Conservation (phyloP, 2,113 vertebrate genomes). For the Limnothrissa miodon region DNA sequence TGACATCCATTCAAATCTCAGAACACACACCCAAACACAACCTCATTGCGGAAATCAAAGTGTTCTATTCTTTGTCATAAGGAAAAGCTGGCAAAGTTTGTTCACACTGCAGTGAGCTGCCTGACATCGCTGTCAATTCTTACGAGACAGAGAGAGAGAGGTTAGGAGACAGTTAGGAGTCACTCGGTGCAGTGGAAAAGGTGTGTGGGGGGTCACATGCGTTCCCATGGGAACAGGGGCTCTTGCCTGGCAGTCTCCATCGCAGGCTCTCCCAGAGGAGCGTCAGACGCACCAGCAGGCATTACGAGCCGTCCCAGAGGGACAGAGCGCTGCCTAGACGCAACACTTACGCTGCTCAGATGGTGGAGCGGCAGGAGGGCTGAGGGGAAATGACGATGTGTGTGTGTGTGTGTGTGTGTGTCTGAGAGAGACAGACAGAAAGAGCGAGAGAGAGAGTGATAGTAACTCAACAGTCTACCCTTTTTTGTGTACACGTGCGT, state of each 20-base stretch:
- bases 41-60: background rate
- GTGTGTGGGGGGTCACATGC: background rate
- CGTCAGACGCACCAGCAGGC: conserved; percentile 31
- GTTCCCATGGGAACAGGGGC: background rate
- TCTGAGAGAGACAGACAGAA: background rate
- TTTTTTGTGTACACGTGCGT: background rate
- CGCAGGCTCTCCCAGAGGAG: conserved; percentile 36
- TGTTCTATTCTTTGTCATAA: background rate
- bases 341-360: conserved; percentile 41
- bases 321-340: conserved; percentile 47
- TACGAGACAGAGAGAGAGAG: background rate
- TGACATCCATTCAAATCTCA: background rate
- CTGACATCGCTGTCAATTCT: conserved; percentile 33
- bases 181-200: background rate
- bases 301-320: conserved; percentile 41
- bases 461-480: too few species aligned
- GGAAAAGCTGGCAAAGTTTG: background rate
- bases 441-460: too few species aligned
- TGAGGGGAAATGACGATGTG: background rate
- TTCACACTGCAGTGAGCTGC: conserved; percentile 24
- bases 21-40: background rate
- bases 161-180: background rate
- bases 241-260: conserved; percentile 34
- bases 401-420: background rate
- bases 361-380: background rate